phyloP scores from a whole-genome alignment of 2,888 invertebrate genomes.

The Odiellus spinosus region DNA sequence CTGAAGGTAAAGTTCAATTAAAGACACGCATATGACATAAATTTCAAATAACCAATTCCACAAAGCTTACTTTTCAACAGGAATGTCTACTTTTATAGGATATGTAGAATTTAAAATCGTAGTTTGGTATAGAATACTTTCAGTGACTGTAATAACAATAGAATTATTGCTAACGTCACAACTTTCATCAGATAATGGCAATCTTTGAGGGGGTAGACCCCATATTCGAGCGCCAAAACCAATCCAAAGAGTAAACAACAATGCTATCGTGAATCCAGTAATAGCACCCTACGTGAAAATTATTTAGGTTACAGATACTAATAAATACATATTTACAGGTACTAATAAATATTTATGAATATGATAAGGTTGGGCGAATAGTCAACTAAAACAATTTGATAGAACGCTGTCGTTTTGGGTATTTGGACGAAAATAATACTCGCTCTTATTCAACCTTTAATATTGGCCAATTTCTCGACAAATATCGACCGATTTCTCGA shows the following conservation, averaged over 20 bases:
- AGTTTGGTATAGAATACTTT: background rate
- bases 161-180: conserved; percentile 11
- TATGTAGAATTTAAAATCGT: background rate
- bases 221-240: conserved; percentile 56
- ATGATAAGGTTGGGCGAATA: background rate
- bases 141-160: background rate
- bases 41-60: background rate
- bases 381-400: no score
- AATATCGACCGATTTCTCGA: no score
- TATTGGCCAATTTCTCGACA: no score
- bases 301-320: background rate
- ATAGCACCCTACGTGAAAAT: conserved; percentile 9
- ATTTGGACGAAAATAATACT: background rate
- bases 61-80: background rate
- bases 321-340: background rate
- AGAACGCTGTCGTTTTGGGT: no score
- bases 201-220: conserved; percentile 40
- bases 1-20: conserved; percentile 6
- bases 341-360: background rate
- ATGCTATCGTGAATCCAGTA: conserved; percentile 8
- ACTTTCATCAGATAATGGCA: conserved; percentile 16
- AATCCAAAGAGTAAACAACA: conserved; percentile 13
- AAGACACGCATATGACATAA: background rate
- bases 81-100: no score
- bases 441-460: no score